Evolutionary conservation across 2,113 vertebrate species (phyloP), one percentile per base, ranked within the genome.

Genomic region (Semicossyphus pulcher): DNA sequence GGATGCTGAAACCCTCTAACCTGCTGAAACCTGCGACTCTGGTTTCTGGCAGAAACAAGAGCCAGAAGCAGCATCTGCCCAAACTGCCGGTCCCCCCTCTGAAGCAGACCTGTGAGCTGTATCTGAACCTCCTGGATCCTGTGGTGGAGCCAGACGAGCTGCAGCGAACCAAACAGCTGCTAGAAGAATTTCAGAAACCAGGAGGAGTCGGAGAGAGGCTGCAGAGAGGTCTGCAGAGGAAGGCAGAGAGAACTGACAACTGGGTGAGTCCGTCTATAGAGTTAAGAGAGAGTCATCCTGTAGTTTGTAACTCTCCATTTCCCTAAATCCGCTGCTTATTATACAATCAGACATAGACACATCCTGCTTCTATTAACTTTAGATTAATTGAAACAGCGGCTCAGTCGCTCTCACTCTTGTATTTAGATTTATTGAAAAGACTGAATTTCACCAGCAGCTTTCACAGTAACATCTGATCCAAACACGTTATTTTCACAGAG

Each of bases 201-300:
- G 96, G 96, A 1, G 96, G 96, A 0, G 93, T 97, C 0, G 97
- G 97, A 11, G 96, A 97, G 52, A 92, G 93, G 32, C 93, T 99
- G 39, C 97, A 99, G 94, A 95, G 92, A 44, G 91, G 95, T 20
- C 90, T 99, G 85, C 95, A 99, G 78, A 93, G 86, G 56, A 93
- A 95, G 75, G 96, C 95, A 18, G 80, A 8, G 60, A 94, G 92
- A 53, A 89, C 72, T 0, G 96, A 98, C 48, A 99, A 99, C 92
- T 99, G 97, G 97, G 97, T 99, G 92, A 84, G 66, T 11, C 7
- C 39, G 4, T 3, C 15, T 18, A 42, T 4, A n/a, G 2, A 42
- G 15, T 12, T 9, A 10, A 10, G 10, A 10, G 36, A 12, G n/a
- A n/a, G n/a, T 39, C 1, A 39, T n/a, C n/a, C n/a, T n/a, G n/a